Evolutionary conservation across 2,888 invertebrate genomes (phyloP).

Genomic region (Galerucella calmariensis): DNA sequence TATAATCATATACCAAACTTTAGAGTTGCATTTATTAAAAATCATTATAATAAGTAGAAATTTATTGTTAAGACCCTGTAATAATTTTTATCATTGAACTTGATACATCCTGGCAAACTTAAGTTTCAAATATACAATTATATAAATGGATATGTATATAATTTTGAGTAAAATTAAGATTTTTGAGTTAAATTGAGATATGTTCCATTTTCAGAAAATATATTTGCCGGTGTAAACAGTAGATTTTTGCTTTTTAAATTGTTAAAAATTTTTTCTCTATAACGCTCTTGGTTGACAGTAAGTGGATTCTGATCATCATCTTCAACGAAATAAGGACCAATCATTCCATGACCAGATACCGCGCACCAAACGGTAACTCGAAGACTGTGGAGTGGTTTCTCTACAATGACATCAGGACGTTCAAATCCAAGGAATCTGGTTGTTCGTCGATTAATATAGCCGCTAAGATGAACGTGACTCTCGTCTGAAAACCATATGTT

Average conservation of each 20-base stretch:
- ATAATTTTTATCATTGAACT: background rate
- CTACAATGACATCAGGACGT: too few relatives aligned
- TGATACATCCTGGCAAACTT: background rate
- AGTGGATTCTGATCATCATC: too few relatives aligned
- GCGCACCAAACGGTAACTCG: too few relatives aligned
- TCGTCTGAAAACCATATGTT: too few relatives aligned
- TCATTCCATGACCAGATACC: too few relatives aligned
- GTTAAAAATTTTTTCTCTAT: too few relatives aligned
- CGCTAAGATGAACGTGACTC: too few relatives aligned
- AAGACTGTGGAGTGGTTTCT: too few relatives aligned
- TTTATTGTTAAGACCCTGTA: background rate
- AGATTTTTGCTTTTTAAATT: background rate
- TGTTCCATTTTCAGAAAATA: background rate
- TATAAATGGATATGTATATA: conserved; percentile 1
- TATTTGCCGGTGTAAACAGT: background rate
- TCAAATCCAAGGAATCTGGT: too few relatives aligned
- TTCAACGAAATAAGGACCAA: too few relatives aligned
- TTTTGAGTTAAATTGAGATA: background rate
- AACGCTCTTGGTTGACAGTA: too few relatives aligned
- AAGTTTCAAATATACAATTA: background rate
- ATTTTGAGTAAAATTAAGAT: background rate
- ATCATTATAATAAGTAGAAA: background rate
- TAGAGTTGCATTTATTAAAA: background rate
- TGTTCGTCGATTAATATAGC: too few relatives aligned
- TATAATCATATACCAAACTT: conserved; percentile 2